Evolutionary conservation across 2,113 vertebrate genomes (phyloP).

Genomic region (Campylorhamphus procurvoides): DNA sequence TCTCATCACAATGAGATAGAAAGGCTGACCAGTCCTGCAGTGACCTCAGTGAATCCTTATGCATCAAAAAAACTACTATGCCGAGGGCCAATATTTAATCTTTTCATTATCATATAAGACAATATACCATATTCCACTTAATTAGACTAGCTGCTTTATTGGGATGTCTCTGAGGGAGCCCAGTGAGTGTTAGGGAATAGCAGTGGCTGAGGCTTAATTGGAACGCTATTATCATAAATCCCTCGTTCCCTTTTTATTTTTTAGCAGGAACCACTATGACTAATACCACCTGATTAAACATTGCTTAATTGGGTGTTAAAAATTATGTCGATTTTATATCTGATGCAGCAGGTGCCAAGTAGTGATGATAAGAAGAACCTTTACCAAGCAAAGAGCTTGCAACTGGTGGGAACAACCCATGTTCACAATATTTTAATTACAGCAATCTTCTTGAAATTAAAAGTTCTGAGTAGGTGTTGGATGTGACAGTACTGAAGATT

Average conservation of each 20-base stretch:
- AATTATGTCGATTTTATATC: slow-evolving; percentile 1
- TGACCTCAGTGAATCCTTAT: not conserved
- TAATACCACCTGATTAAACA: slow-evolving; percentile 39
- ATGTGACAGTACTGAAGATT: not conserved
- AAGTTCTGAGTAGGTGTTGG: not conserved
- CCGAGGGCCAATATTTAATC: not conserved
- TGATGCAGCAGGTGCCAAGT: not conserved
- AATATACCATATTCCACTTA: not conserved
- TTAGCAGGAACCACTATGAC: not conserved
- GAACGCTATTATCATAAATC: not conserved
- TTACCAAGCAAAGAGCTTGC: not conserved
- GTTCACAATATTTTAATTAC: not conserved
- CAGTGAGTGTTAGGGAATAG: not conserved
- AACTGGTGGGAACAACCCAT: not conserved
- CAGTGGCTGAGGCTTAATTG: not conserved
- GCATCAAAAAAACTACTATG: not conserved
- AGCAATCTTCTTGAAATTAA: not conserved
- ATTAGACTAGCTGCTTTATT: not conserved
- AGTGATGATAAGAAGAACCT: not conserved
- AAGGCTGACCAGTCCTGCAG: not conserved
- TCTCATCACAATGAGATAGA: not conserved
- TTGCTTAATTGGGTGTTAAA: slow-evolving; percentile 35
- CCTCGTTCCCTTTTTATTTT: not conserved
- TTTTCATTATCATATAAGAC: not conserved
- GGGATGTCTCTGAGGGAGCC: not conserved